phyloP scores from a whole-genome alignment of 2,797 vertebrate genomes.

The Bucorvus abyssinicus region DNA sequence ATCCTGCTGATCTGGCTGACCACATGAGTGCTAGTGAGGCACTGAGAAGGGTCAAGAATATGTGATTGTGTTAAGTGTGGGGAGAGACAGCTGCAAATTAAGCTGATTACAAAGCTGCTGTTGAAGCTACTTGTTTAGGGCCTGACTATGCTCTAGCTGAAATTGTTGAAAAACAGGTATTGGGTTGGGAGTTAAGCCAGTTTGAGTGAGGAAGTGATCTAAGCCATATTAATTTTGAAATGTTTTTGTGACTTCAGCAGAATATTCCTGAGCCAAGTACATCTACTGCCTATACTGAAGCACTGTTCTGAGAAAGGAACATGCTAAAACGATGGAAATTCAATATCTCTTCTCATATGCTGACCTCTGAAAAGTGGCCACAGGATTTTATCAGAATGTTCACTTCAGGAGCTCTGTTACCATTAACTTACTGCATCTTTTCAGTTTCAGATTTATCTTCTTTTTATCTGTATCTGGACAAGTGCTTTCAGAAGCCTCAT shows the following conservation, averaged over 20 bases:
- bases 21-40: not conserved
- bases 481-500: not conserved
- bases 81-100: not conserved
- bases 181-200: not conserved
- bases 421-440: not conserved
- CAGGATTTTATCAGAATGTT: not conserved
- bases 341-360: not conserved
- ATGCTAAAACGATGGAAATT: not conserved
- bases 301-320: not conserved
- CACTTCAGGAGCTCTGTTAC: not conserved
- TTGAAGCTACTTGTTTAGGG: not conserved
- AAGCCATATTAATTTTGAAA: not conserved
- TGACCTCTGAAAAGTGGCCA: not conserved
- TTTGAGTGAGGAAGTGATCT: not conserved
- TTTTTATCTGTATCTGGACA: not conserved
- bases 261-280: not conserved
- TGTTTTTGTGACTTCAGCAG: not conserved
- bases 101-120: not conserved
- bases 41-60: not conserved
- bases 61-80: not conserved
- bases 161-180: not conserved
- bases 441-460: not conserved
- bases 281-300: not conserved
- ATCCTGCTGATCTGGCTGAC: not conserved
- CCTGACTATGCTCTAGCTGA: not conserved